Base-by-base conservation (phyloP, 2,888 invertebrate species). In the Folsomia candida region DNA sequence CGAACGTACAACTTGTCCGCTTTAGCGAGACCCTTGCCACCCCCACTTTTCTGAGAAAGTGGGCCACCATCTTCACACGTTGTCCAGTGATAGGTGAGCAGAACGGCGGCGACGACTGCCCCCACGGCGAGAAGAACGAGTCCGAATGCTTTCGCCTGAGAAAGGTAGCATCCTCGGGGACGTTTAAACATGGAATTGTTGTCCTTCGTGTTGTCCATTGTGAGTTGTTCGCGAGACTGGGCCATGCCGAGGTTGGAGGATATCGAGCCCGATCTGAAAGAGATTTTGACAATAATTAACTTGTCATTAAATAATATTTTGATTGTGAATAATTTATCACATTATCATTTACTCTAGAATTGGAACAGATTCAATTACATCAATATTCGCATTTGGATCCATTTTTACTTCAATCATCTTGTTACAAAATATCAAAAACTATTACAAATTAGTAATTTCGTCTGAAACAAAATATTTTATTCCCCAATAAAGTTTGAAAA, bases 81-180 rank as follows among this genome's bases (percentile, higher is more conserved):
- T 0, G 89, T 87, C 20, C 91, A 89, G 83, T 90, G 90, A 82
- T 91, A 91, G 25, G 91, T 91, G 76, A 92, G 83, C 37, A 92
- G 86, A 6, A 90, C 90, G 1, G 90, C 90, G 58, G 88, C 88
- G 2, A 78, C 75, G 29, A 75, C 75, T 9, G 88, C 88, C 76
- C 88, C 85, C 0, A 88, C 81, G 81, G 91, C 90, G 74, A 89
- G 86, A 54, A 68, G 51, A 27, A 81, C 68, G 22, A 91, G 84
- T 62, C 88, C 83, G 20, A 74, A 62, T 3, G 87, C 87, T 18
- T 89, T 87, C 72, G 88, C 87, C 78, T 87, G 87, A 26, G 90
- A 89, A 66, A 92, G 83, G 80, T 87, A 87, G 77, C 89, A 86
- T 26, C 89, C 89, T 65, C 86, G 85, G 74, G 85, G 86, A 81